Evolutionary conservation across 2,888 invertebrate species (phyloP), one percentile per base, ranked within the genome.

Genomic region (Tenthredo amoena): DNA sequence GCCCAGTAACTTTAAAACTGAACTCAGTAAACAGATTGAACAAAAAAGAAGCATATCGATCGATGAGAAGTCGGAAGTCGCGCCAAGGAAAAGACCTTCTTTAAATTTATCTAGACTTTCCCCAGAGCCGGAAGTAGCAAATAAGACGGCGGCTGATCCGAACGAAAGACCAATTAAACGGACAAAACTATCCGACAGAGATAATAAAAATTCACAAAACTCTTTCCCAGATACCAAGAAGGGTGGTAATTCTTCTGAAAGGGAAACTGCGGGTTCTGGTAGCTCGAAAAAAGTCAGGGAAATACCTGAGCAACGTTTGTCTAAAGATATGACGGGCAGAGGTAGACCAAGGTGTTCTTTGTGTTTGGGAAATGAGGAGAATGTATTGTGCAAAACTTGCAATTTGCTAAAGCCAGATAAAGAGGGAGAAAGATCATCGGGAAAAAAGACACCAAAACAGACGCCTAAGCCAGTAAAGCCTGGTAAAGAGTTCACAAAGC

Each of bases 311-410:
- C 84, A 86, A 37, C 79, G 47, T 50, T 50, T 71, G 9, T 72
- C 84, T 26, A 76, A 72, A 43, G 85, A 87, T 43, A 26, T 62
- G 26, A 74, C 58, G 47, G 65, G 62, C 7, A 65, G 62, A 34
- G 87, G 87, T 18, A 89, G 87, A 86, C 50, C 84, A 5, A 87
- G 87, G 34, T 92, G 92, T 82, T 72, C 85, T 0, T 18, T 88
- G 26, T 92, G 92, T 83, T 37, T 86, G 1, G 81, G 77, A 4
- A 87, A 88, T n/a, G 74, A 86, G 0, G 84, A 88, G 10, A 91
- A 93, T 81, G 85, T 86, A 62, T 21, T 91, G 18, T 93, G 93
- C 72, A 82, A 87, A 55, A 85, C 77, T 21, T 93, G 93, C 84
- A 88, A 90, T 50, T 85, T 85, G 83, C 87, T 91, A 62, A 3